These are phyloP conservation scores for Pachycephus smyrnensis DNA, from an alignment of 2,888 invertebrate species.

Conservation along the genomic window DNA sequence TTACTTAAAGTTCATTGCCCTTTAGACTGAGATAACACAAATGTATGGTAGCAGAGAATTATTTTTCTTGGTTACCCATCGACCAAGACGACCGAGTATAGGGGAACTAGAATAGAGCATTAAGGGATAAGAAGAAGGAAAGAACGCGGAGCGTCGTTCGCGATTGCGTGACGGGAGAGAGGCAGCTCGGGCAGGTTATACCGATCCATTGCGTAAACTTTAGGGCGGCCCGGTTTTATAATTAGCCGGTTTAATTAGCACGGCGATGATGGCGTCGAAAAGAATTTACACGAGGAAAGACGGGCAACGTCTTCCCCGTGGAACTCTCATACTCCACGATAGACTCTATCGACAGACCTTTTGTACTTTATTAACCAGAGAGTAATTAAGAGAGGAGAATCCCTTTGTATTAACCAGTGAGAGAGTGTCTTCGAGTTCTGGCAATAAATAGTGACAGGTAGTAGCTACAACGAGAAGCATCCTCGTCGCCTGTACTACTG, in stretches of 20 bases:
- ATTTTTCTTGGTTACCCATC: not conserved
- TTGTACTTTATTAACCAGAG: not conserved
- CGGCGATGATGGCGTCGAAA: not conserved
- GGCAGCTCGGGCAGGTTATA: conserved; percentile 66
- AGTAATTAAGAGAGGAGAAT: not conserved
- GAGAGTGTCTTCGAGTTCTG: not conserved
- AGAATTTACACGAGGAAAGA: not conserved
- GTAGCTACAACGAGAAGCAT: not conserved
- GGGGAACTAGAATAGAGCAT: not conserved
- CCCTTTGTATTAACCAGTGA: not conserved
- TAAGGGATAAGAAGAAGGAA: not conserved
- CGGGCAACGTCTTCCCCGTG: not conserved
- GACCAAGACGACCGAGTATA: not conserved
- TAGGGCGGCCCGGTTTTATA: not conserved
- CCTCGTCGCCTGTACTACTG: not conserved
- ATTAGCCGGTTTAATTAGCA: not conserved
- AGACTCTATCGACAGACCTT: not conserved
- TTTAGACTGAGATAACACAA: not conserved
- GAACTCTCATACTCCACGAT: not conserved
- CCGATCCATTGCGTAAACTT: conserved; percentile 53
- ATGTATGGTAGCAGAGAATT: not conserved
- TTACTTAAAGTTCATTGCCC: not conserved
- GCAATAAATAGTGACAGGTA: not conserved
- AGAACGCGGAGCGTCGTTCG: conserved; percentile 29
- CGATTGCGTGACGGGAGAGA: conserved; percentile 53